Base-by-base conservation (phyloP, 2,113 vertebrate genomes). In the Camelus dromedarius region DNA sequence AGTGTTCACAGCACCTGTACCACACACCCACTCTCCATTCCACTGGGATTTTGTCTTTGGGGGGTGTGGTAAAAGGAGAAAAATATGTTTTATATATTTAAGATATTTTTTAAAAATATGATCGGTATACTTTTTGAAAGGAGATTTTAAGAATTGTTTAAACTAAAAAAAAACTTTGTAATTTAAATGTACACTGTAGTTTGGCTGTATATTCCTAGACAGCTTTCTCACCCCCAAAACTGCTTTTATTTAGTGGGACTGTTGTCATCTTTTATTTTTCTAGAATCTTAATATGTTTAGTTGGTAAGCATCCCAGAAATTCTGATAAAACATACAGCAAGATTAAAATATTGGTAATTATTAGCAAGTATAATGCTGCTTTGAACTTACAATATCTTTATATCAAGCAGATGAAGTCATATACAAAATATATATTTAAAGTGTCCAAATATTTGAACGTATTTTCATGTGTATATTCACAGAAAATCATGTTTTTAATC, bases 341-440 rank as follows among this genome's bases (percentile, higher is more conserved):
- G 81, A 58, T 89, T 7, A 97, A 91, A 96, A 73, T 89, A 50
- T 32, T 91, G 66, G 38, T 93, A 56, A 91, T 96, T 92, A 69
- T 76, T 85, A 95, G 46, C 69, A 96, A 91, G n/a, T 91, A 30
- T 76, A 67, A 89, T 75, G 93, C 67, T 93, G 10, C 35, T 93
- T 91, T 93, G 75, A 90, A 95, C 26, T 91, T 90, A 38, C 0
- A 90, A 56, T 77, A 60, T 22, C 90, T 97, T 82, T 64, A 46
- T 91, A 62, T 92, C 35, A 88, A 94, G n/a, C 35, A 58, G 81
- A 77, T 73, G 9, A 85, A 81, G 35, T 82, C 28, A 62, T 24
- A 62, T 56, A 80, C 28, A 89, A 85, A 82, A 48, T 46, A 62
- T 81, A 73, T 60, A 88, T 64, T 81, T 56, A 69, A 89, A 73